Conservation (phyloP, 1,140 invertebrate species). For the Ceratina calcarata region DNA sequence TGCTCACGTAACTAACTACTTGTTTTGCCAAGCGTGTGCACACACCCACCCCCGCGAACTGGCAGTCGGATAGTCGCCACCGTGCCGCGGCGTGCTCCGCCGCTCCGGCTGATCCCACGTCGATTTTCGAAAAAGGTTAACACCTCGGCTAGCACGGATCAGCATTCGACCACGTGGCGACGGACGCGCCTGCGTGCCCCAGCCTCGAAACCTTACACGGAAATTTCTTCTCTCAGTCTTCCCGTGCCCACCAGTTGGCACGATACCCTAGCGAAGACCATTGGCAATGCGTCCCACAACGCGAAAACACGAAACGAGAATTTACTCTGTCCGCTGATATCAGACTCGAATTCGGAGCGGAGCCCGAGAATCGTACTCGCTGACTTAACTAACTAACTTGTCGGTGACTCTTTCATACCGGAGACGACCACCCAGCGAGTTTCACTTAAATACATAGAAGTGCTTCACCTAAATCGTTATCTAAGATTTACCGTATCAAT, state of each 20-base stretch:
- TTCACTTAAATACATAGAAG: constrained; percentile 5
- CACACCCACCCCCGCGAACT: constrained; percentile 34
- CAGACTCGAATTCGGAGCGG: neutral
- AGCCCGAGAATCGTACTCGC: no score
- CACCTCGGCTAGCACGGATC: constrained; percentile 59
- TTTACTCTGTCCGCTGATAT: neutral
- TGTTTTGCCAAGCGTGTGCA: constrained; percentile 63
- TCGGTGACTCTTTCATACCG: neutral
- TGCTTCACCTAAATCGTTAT: neutral
- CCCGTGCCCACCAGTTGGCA: constrained; percentile 59
- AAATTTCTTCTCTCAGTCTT: constrained; percentile 66
- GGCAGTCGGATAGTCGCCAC: constrained; percentile 21
- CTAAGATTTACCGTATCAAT: constrained; percentile 37
- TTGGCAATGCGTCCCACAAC: constrained; percentile 5
- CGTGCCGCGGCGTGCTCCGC: neutral
- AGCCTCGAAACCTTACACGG: constrained; percentile 57
- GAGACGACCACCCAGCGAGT: neutral
- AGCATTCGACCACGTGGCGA: constrained; percentile 64
- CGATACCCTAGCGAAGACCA: constrained; percentile 31
- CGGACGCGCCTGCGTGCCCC: constrained; percentile 66
- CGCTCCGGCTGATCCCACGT: constrained; percentile 39
- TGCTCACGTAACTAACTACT: constrained; percentile 66
- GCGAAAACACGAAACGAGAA: neutral
- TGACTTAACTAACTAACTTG: no score
- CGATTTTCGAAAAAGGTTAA: constrained; percentile 67